Evolutionary conservation across 2,888 invertebrate species (phyloP).

Genomic region (Heliconius cydno): DNA sequence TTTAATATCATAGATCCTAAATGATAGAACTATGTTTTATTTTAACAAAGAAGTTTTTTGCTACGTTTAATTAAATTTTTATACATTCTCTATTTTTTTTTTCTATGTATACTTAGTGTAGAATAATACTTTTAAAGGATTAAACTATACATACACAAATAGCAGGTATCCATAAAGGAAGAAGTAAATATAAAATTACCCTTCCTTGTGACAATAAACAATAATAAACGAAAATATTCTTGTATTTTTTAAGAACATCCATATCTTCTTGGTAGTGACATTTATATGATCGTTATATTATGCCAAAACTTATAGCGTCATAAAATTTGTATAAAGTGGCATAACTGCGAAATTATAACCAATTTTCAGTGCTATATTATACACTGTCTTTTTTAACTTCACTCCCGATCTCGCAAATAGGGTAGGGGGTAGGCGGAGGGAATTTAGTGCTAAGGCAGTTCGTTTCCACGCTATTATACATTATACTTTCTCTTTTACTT

Average conservation of each 20-base stretch:
- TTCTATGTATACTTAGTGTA: too few species aligned
- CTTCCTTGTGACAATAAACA: not conserved
- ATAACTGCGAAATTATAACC: not conserved
- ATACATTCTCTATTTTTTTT: not conserved
- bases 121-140: not conserved
- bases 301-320: slow-evolving; percentile 13
- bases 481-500: not conserved
- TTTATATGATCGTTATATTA: slow-evolving; percentile 3
- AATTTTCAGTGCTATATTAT: not conserved
- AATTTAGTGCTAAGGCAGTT: too few species aligned
- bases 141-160: not conserved
- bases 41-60: not conserved
- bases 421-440: too few species aligned
- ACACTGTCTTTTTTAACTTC: not conserved
- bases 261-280: slow-evolving; percentile 12
- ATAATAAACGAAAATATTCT: not conserved
- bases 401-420: too few species aligned
- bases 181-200: not conserved
- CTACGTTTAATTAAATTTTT: not conserved
- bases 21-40: not conserved
- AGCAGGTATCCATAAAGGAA: not conserved
- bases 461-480: too few species aligned
- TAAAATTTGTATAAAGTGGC: slow-evolving; percentile 3
- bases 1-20: not conserved
- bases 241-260: not conserved